Conservation (phyloP, 2,888 invertebrate species). For the Scaptomyza tumidula region DNA sequence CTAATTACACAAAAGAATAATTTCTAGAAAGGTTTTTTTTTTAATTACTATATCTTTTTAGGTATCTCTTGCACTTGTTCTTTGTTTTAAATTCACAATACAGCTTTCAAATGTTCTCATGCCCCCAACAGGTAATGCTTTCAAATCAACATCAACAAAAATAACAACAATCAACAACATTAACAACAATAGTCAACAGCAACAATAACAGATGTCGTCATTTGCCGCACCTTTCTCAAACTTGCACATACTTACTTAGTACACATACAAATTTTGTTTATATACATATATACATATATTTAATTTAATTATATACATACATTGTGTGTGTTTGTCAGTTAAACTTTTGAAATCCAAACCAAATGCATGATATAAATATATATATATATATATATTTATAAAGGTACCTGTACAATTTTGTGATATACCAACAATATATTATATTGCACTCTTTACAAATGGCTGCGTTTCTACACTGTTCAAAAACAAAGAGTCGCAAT, state of each 20-base stretch:
- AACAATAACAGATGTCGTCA: conserved; percentile 50
- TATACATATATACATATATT: background rate
- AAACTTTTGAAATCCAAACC: conserved; percentile 61
- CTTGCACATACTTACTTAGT: background rate
- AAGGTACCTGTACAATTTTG: conserved; percentile 1
- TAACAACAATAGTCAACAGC: conserved; percentile 10
- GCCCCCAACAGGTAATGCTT: conserved; percentile 33
- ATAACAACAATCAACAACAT: conserved; percentile 6
- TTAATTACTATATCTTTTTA: too few species aligned
- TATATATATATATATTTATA: background rate
- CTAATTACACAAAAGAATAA: too few species aligned
- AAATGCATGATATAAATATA: conserved; percentile 36
- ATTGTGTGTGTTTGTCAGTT: conserved; percentile 16
- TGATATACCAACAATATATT: conserved; percentile 11
- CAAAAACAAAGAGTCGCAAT: background rate
- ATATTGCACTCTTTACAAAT: conserved; percentile 54
- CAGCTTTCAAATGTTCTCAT: conserved; percentile 1
- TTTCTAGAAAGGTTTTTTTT: too few species aligned
- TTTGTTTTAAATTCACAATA: too few species aligned
- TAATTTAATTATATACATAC: conserved; percentile 1
- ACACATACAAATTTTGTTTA: background rate
- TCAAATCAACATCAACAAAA: conserved; percentile 4
- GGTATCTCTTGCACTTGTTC: background rate
- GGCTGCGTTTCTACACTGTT: conserved; percentile 48
- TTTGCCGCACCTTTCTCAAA: conserved; percentile 52